These are phyloP conservation scores for Chironomus tentans DNA, from an alignment of 2,888 invertebrate species.

Conservation along the genomic window DNA sequence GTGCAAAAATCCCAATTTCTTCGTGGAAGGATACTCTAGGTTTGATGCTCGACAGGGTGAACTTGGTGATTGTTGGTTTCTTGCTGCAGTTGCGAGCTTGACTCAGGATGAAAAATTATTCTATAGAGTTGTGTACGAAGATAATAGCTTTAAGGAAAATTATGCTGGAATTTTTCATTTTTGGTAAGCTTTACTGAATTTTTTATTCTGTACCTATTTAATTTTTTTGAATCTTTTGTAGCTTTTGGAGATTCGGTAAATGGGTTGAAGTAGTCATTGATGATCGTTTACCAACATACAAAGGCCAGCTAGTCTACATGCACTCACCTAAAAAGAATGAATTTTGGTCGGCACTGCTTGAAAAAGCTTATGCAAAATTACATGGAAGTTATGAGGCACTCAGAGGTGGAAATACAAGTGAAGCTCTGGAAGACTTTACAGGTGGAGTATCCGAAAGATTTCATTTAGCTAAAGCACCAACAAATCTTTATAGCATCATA, in stretches of 20 bases:
- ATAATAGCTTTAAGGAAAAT: constrained; percentile 85
- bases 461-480: constrained; percentile 71
- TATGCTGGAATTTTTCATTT: constrained; percentile 95
- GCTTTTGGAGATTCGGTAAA: constrained; percentile 89
- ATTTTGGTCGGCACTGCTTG: constrained; percentile 91
- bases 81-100: constrained; percentile 90
- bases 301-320: constrained; percentile 76
- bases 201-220: background rate
- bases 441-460: constrained; percentile 92
- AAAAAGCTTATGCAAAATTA: constrained; percentile 92
- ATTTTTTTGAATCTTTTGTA: constrained; percentile 34
- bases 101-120: constrained; percentile 79
- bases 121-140: constrained; percentile 91
- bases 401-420: constrained; percentile 96
- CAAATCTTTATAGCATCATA: constrained; percentile 79
- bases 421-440: constrained; percentile 99
- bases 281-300: constrained; percentile 79
- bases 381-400: constrained; percentile 96
- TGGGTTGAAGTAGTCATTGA: constrained; percentile 93
- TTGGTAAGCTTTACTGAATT: constrained; percentile 46
- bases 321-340: constrained; percentile 80
- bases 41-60: constrained; percentile 98
- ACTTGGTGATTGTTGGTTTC: constrained; percentile 92
- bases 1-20: constrained; percentile 73
- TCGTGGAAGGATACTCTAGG: constrained; percentile 89